Conservation (phyloP, 2,797 vertebrate species). For the Mormyrus proboscirostris region DNA sequence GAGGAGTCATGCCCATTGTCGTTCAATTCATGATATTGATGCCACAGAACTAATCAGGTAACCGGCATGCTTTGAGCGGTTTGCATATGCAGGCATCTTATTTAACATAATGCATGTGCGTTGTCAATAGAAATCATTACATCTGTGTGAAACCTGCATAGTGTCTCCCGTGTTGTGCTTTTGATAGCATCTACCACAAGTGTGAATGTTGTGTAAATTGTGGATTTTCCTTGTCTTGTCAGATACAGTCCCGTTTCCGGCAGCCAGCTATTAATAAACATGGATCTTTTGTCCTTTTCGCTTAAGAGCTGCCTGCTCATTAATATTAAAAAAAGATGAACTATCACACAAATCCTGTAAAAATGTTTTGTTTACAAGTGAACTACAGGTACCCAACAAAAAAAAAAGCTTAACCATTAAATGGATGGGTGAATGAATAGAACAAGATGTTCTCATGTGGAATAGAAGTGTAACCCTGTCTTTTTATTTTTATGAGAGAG, state of each 20-base stretch:
- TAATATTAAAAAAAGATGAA: neutral
- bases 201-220: neutral
- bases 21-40: neutral
- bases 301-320: neutral
- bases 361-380: conserved; percentile 4
- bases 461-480: conserved; percentile 22
- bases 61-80: neutral
- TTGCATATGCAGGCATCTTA: neutral
- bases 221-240: neutral
- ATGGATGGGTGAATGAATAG: conserved; percentile 23
- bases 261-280: neutral
- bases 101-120: neutral
- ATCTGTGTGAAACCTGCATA: neutral
- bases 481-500: neutral
- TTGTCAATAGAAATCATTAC: neutral
- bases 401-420: neutral
- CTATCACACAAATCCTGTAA: neutral
- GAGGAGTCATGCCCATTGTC: neutral
- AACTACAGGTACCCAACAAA: neutral
- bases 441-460: conserved; percentile 36
- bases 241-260: neutral
- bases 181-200: neutral
- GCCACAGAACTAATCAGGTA: neutral
- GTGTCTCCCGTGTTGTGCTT: neutral
- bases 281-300: neutral